These are phyloP conservation scores for Melanostoma scalare DNA, from an alignment of 2,888 invertebrate species.

Conservation along the genomic window DNA sequence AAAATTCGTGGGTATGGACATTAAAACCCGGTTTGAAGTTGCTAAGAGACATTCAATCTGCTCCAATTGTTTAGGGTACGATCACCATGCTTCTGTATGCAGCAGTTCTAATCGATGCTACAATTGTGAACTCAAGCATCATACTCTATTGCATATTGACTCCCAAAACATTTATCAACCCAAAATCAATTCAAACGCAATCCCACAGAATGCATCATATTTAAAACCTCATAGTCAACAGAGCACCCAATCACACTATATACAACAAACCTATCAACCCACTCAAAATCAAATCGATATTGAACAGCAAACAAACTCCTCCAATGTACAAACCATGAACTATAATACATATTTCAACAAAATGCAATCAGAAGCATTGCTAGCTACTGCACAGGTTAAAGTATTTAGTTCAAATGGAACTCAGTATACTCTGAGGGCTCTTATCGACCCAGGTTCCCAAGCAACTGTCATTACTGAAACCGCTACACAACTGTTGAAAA, in stretches of 20 bases:
- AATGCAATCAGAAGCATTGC: conserved; percentile 7
- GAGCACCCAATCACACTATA: no score
- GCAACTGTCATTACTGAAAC: conserved; percentile 21
- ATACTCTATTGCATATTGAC: background rate
- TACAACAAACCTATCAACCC: no score
- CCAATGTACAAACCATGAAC: background rate
- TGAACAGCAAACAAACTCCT: background rate
- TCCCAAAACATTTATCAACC: background rate
- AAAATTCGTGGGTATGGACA: background rate
- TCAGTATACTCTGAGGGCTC: conserved; percentile 27
- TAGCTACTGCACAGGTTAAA: conserved; percentile 27
- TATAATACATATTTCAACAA: conserved; percentile 7
- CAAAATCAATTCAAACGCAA: no score
- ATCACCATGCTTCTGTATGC: background rate
- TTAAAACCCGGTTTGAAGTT: background rate
- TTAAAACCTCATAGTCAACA: no score
- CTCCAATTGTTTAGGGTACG: background rate
- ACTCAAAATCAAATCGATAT: no score
- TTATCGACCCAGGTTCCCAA: conserved; percentile 40
- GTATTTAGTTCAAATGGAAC: conserved; percentile 24
- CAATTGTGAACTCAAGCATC: background rate
- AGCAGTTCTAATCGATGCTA: background rate
- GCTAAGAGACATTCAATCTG: background rate
- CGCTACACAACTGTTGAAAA: conserved; percentile 25
- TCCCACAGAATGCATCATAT: no score